Conservation (phyloP, 1,140 invertebrate species). For the Drosophila lacteicornis region DNA sequence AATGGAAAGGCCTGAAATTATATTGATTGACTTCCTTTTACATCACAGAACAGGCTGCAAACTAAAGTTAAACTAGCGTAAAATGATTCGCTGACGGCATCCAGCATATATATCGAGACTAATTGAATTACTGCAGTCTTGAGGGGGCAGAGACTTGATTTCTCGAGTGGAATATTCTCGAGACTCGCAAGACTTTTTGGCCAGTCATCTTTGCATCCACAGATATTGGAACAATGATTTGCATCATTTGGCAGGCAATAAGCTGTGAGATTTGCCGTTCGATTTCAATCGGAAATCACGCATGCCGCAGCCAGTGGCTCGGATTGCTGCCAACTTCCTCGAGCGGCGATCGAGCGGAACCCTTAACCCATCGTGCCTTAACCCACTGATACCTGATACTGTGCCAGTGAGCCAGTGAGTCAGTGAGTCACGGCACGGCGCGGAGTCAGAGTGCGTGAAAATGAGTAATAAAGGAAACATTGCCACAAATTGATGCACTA, state of each 20-base stretch:
- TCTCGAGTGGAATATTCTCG: constrained; percentile 27
- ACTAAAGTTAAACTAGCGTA: constrained; percentile 2
- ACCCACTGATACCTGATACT: constrained; percentile 5
- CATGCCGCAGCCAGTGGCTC: constrained; percentile 38
- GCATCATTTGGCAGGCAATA: constrained; percentile 55
- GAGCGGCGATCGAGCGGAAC: constrained; percentile 44
- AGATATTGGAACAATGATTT: constrained; percentile 49
- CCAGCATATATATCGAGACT: neutral
- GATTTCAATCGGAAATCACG: constrained; percentile 52
- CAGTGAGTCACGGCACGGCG: constrained; percentile 11
- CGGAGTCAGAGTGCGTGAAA: constrained; percentile 48
- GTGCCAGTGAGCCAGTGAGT: neutral
- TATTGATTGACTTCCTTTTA: constrained; percentile 4
- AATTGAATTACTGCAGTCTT: constrained; percentile 43
- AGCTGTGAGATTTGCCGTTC: constrained; percentile 45
- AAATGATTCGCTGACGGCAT: constrained; percentile 12
- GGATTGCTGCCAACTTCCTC: constrained; percentile 36
- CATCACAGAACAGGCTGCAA: constrained; percentile 5
- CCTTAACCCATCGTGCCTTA: constrained; percentile 5
- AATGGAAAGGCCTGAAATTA: neutral
- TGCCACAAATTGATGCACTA: constrained; percentile 67
- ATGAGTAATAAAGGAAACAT: constrained; percentile 57
- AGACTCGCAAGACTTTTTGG: constrained; percentile 10
- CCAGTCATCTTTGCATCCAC: constrained; percentile 33
- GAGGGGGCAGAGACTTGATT: constrained; percentile 16